Conservation (phyloP, 2,888 invertebrate genomes). For the Norana najaformis region DNA sequence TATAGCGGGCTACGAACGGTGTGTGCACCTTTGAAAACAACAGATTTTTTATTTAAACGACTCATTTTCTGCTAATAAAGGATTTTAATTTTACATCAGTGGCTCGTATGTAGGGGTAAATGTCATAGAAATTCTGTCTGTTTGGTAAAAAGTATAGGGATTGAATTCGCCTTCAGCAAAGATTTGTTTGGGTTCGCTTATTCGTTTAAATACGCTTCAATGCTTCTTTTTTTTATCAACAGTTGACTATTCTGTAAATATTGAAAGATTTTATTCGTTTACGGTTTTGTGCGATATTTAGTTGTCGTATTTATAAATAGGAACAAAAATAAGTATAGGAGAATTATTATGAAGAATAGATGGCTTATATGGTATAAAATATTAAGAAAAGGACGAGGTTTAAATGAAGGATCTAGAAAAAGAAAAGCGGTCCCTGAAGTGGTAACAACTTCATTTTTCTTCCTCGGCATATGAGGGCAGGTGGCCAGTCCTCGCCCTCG, state of each 20-base stretch:
- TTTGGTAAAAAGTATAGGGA: background rate
- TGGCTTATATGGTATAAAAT: too few species aligned
- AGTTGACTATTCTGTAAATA: background rate
- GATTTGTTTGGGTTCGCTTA: background rate
- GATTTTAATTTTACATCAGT: background rate
- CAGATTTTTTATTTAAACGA: background rate
- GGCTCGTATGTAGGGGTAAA: background rate
- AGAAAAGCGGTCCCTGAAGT: too few species aligned
- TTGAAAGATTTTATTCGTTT: background rate
- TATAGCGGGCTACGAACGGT: background rate
- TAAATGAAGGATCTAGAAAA: too few species aligned
- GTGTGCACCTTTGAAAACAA: background rate
- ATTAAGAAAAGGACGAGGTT: too few species aligned
- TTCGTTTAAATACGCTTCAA: background rate
- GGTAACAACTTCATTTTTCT: too few species aligned
- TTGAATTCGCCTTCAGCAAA: background rate
- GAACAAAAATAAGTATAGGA: background rate
- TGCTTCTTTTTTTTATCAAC: background rate
- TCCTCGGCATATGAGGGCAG: too few species aligned
- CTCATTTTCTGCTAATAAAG: background rate
- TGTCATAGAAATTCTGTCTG: background rate
- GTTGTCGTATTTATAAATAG: background rate
- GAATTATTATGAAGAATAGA: background rate
- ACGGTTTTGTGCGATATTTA: background rate
- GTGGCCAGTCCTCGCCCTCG: too few species aligned